Evolutionary conservation across 2,888 invertebrate genomes (phyloP).

Genomic region (Drosophila buzzatii): DNA sequence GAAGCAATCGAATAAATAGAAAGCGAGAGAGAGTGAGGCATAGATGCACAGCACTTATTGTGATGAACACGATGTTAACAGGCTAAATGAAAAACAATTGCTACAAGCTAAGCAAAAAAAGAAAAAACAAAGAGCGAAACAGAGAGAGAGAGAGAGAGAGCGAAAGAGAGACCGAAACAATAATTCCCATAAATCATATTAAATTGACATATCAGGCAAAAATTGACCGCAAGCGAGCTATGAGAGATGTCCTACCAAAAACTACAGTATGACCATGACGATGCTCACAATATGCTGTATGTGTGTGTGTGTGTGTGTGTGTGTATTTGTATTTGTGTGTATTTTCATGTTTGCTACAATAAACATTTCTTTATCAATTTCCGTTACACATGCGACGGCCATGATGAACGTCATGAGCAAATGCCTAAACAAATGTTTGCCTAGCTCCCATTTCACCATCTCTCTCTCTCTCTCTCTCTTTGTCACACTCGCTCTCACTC

Average conservation of each 20-base stretch:
- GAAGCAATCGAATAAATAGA: slow-evolving; percentile 20
- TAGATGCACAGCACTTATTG: slow-evolving; percentile 68
- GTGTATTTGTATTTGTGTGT: slow-evolving; percentile 14
- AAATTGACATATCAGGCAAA: slow-evolving; percentile 78
- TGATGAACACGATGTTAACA: slow-evolving; percentile 79
- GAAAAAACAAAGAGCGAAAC: slow-evolving; percentile 17
- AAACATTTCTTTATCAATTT: slow-evolving; percentile 78
- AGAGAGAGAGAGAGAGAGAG: neutral
- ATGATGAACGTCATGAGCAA: slow-evolving; percentile 45
- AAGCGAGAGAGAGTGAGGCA: slow-evolving; percentile 3
- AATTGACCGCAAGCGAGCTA: slow-evolving; percentile 72
- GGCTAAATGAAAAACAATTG: slow-evolving; percentile 78
- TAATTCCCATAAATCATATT: slow-evolving; percentile 80
- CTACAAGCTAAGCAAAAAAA: slow-evolving; percentile 57
- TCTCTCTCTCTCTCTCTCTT: neutral
- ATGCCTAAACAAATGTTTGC: slow-evolving; percentile 65
- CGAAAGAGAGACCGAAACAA: slow-evolving; percentile 59
- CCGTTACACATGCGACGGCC: slow-evolving; percentile 52
- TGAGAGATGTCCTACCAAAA: slow-evolving; percentile 23
- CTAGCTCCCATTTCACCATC: slow-evolving; percentile 5
- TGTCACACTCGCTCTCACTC: neutral
- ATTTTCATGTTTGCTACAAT: slow-evolving; percentile 44
- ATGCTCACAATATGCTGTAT: slow-evolving; percentile 45
- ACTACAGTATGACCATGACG: slow-evolving; percentile 11
- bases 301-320: slow-evolving; percentile 14